A percentile compares a stretch with the other conserved stretches of the same genome.
Evolutionary conservation across 1,140 invertebrate species (phyloP).

Genomic region (Heliconius congener): DNA sequence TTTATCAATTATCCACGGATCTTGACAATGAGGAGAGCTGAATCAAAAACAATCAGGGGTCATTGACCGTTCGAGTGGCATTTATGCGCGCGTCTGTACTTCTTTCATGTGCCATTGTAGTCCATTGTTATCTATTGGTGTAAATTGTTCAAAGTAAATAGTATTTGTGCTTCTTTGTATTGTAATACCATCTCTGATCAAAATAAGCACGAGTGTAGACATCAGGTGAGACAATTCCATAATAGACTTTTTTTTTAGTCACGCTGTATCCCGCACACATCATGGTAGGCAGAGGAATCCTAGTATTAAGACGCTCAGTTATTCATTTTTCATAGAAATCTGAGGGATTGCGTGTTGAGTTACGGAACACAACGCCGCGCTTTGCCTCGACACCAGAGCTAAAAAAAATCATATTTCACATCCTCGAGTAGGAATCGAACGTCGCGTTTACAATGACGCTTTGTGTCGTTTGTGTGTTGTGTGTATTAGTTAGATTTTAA

Average conservation of each 20-base stretch:
- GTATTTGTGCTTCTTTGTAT: constrained; percentile 42
- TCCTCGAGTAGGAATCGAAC: no score
- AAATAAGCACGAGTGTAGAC: constrained; percentile 48
- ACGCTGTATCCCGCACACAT: no score
- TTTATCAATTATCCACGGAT: constrained; percentile 44
- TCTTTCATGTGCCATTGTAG: constrained; percentile 67
- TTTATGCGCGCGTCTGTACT: constrained; percentile 59
- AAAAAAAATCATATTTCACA: no score
- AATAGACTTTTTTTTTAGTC: constrained; percentile 25
- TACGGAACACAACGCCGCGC: no score
- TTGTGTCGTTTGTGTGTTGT: no score
- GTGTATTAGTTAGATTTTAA: neutral
- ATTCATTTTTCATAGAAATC: no score
- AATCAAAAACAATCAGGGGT: constrained; percentile 52
- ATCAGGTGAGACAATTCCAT: constrained; percentile 19
- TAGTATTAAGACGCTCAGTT: no score
- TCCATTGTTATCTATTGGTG: constrained; percentile 64
- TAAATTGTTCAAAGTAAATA: constrained; percentile 63
- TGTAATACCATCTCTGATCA: constrained; percentile 60
- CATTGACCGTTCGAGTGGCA: constrained; percentile 56
- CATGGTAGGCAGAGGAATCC: no score
- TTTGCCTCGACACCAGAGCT: no score
- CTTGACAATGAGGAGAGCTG: constrained; percentile 43
- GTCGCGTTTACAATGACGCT: no score
- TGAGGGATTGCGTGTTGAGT: no score